Percentiles rank a stretch among this genome's conserved stretches.
phyloP scores from a whole-genome alignment of 2,797 vertebrate species.

The Simalia tracyae region DNA sequence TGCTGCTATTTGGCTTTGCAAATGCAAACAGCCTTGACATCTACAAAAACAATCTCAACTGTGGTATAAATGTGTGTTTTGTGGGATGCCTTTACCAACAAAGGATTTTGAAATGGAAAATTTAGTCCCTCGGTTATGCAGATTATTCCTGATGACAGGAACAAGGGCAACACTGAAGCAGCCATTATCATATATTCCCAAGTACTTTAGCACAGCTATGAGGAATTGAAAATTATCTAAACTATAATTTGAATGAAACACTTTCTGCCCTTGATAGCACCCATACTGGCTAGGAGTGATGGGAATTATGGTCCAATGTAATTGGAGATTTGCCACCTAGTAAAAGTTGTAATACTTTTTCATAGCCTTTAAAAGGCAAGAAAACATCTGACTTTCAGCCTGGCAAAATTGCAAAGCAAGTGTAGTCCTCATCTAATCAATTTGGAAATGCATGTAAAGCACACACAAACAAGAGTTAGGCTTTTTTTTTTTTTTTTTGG shows the following conservation, averaged over 20 bases:
- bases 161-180: too few species aligned
- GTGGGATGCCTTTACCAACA: neutral
- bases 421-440: neutral
- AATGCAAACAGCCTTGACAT: neutral
- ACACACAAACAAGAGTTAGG: constrained; percentile 1
- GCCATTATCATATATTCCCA: too few species aligned
- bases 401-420: neutral
- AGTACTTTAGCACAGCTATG: too few species aligned
- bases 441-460: constrained; percentile 2
- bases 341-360: neutral
- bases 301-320: too few species aligned
- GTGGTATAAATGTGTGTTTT: neutral
- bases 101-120: neutral
- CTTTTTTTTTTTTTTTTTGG: neutral
- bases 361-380: constrained; percentile 15
- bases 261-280: too few species aligned
- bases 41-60: neutral
- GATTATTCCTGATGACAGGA: too few species aligned
- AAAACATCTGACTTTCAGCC: constrained; percentile 25
- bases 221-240: too few species aligned
- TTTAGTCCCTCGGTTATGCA: neutral
- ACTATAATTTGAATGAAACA: too few species aligned
- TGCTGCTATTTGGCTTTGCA: neutral
- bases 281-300: too few species aligned
- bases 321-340: neutral